phyloP scores from a whole-genome alignment of 2,113 vertebrate species.

The Corythoichthys haematopterus region DNA sequence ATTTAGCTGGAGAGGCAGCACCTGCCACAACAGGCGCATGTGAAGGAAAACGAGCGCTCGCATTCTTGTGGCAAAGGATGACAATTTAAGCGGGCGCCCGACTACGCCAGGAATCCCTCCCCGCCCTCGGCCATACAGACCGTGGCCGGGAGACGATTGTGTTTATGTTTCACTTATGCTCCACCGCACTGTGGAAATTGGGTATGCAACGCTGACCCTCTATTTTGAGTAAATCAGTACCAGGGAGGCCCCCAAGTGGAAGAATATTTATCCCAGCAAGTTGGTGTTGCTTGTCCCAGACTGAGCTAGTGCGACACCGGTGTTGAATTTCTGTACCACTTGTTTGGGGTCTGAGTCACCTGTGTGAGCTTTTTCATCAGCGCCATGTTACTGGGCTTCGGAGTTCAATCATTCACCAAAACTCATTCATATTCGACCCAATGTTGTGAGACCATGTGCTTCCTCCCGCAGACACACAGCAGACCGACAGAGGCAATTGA shows the following conservation, averaged over 20 bases:
- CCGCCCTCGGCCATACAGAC: slow-evolving; percentile 61
- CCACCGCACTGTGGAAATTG: slow-evolving; percentile 73
- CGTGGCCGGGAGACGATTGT: slow-evolving; percentile 59
- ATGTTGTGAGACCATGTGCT: slow-evolving; percentile 49
- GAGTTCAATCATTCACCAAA: slow-evolving; percentile 58
- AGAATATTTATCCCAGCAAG: slow-evolving; percentile 67
- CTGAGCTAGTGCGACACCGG: slow-evolving; percentile 47
- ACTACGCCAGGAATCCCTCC: slow-evolving; percentile 71
- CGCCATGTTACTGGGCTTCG: slow-evolving; percentile 47
- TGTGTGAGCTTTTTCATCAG: slow-evolving; percentile 43
- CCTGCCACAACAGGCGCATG: slow-evolving; percentile 68
- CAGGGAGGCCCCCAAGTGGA: slow-evolving; percentile 54
- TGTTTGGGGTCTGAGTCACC: slow-evolving; percentile 59
- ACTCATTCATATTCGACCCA: slow-evolving; percentile 55
- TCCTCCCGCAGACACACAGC: slow-evolving; percentile 47
- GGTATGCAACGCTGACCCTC: slow-evolving; percentile 72
- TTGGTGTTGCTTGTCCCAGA: slow-evolving; percentile 41
- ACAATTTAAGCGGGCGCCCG: slow-evolving; percentile 70
- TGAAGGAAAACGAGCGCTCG: slow-evolving; percentile 52
- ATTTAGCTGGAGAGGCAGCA: slow-evolving; percentile 47
- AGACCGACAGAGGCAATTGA: slow-evolving; percentile 49
- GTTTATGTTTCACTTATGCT: slow-evolving; percentile 75
- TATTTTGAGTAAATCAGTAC: slow-evolving; percentile 74
- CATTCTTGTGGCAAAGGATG: slow-evolving; percentile 75
- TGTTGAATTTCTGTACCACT: slow-evolving; percentile 56